Percentiles rank a stretch among this genome's conserved stretches.
phyloP scores from a whole-genome alignment of 2,113 vertebrate genomes.

The Hippolais icterina region DNA sequence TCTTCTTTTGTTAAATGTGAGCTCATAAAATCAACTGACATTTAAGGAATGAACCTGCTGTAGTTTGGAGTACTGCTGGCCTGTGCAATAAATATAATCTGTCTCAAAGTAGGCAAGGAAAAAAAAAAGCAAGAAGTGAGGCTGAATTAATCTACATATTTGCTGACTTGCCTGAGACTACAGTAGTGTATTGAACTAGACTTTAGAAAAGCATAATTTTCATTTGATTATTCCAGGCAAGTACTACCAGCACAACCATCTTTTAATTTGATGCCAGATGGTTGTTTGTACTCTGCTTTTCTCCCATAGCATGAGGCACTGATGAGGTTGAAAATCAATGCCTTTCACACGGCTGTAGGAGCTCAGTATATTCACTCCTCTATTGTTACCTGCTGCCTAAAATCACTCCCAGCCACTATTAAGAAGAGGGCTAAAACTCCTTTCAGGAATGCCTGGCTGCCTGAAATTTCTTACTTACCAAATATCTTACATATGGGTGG shows the following conservation, averaged over 20 bases:
- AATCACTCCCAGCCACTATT: neutral
- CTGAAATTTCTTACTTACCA: neutral
- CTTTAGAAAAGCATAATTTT: neutral
- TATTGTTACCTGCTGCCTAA: neutral
- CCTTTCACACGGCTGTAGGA: neutral
- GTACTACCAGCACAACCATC: neutral
- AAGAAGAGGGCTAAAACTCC: neutral
- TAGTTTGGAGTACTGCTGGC: neutral
- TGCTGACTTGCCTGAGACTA: conserved; percentile 2
- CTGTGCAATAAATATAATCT: conserved; percentile 19
- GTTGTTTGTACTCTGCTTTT: neutral
- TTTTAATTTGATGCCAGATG: neutral
- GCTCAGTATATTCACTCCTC: neutral
- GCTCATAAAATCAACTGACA: conserved; percentile 36
- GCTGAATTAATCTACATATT: conserved; percentile 16
- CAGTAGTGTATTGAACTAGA: neutral
- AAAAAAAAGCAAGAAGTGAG: neutral
- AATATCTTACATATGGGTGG: neutral
- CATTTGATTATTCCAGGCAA: neutral
- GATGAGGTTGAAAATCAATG: neutral
- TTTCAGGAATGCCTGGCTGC: neutral
- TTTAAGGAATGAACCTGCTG: conserved; percentile 1
- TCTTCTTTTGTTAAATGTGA: conserved; percentile 30
- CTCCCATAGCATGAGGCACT: neutral
- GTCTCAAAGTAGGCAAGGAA: neutral